Base-by-base conservation (phyloP, 2,113 vertebrate species). In the Grus americana region DNA sequence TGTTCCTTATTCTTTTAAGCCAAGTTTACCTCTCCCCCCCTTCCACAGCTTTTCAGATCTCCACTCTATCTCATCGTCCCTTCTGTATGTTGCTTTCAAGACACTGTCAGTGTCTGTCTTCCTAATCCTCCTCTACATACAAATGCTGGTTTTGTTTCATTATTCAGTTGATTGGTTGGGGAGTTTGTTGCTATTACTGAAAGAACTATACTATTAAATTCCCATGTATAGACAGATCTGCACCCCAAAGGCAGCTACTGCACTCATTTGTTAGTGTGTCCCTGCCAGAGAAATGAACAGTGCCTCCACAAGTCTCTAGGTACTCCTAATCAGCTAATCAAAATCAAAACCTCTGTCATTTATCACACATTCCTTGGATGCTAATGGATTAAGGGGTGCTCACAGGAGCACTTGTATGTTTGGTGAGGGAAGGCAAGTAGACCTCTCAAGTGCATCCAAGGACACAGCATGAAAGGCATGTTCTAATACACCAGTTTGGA, bases 401-500 rank as follows among this genome's bases (percentile, higher is more conserved):
- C 42, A 70, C 23, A 63, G 44, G 12, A 79, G 10, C 6, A 59
- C 19, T 18, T 58, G 6, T 10, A 16, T 11, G 26, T 54, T 84
- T 73, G 78, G 23, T 57, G 36, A 81, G 30, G 12, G 24, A 76
- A 26, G 34, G 13, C 68, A 89, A 78, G 23, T 2, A 58, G 19
- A 65, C 3, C 5, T 5, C 17, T 52, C 34, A 73, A 62, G 65
- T 14, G 4, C 22, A 79, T 49, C 27, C 73, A 62, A 36, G 4
- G 42, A 40, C 14, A 34, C 0, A 1, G 12, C 4, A 1, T 19
- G 59, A 62, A 74, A 79, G 11, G 21, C 8, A 44, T 15, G 8
- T 66, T 65, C 47, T 59, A 70, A 66, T 38, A 42, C 1, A 55
- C 15, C 22, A 16, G 9, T 47, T 34, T 57, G 40, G n/a, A 78